These are phyloP conservation scores for Cyrtonyx montezumae DNA, from an alignment of 2,113 vertebrate species.

Conservation along the genomic window DNA sequence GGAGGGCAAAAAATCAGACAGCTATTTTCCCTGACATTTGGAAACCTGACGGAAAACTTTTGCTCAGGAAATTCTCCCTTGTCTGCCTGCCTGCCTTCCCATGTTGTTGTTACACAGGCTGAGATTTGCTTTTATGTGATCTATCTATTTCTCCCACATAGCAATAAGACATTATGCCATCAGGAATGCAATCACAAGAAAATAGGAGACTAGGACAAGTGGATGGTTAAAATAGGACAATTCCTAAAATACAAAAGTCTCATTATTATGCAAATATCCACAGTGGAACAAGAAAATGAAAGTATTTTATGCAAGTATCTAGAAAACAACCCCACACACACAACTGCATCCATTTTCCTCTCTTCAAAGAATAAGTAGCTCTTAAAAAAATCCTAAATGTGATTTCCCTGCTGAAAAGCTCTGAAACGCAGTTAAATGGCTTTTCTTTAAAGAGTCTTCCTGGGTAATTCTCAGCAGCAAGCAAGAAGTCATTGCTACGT, in stretches of 20 bases:
- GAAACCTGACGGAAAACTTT: slow-evolving; percentile 34
- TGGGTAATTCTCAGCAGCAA: not conserved
- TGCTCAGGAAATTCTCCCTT: not conserved
- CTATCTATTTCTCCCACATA: not conserved
- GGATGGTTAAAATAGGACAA: not conserved
- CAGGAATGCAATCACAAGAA: not conserved
- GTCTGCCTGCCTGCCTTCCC: not conserved
- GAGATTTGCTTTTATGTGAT: not conserved
- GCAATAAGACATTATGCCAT: not conserved
- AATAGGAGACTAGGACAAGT: not conserved
- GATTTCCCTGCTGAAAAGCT: slow-evolving; percentile 12
- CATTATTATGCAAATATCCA: slow-evolving; percentile 16
- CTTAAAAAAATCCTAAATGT: not conserved
- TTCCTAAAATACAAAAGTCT: not conserved
- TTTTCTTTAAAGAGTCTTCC: not conserved
- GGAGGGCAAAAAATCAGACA: slow-evolving; percentile 37
- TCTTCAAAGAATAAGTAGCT: not conserved
- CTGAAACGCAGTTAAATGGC: not conserved
- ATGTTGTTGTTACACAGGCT: not conserved
- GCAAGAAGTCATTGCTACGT: not conserved
- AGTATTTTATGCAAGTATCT: not conserved
- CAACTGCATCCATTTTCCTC: not conserved
- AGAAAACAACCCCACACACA: not conserved
- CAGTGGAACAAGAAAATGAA: not conserved
- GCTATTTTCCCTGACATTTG: slow-evolving; percentile 9